Conservation (phyloP, 1,140 invertebrate species). For the Oncopeltus fasciatus region DNA sequence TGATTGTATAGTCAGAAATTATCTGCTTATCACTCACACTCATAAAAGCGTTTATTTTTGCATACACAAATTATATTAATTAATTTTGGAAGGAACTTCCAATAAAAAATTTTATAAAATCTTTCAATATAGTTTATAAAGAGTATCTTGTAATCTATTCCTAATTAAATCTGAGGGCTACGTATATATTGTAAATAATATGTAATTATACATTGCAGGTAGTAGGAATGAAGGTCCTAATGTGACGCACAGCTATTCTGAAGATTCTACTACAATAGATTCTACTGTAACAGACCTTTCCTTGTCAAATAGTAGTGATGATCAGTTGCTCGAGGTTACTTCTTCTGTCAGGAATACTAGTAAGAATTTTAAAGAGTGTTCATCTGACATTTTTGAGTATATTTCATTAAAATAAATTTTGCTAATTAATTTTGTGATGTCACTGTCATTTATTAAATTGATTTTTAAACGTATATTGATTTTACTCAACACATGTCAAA, state of each 20-base stretch:
- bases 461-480: neutral
- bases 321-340: neutral
- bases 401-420: too few species aligned
- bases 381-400: too few species aligned
- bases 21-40: too few species aligned
- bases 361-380: neutral
- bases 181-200: too few species aligned
- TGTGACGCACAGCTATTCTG: neutral
- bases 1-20: too few species aligned
- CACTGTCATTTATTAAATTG: neutral
- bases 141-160: too few species aligned
- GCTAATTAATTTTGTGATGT: neutral
- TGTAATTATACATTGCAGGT: neutral
- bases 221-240: neutral
- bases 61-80: too few species aligned
- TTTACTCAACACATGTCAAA: neutral
- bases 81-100: too few species aligned
- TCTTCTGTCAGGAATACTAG: neutral
- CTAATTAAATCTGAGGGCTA: too few species aligned
- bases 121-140: too few species aligned
- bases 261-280: neutral
- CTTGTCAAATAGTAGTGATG: neutral
- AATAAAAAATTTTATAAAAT: too few species aligned
- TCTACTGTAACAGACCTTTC: neutral
- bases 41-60: too few species aligned